Percentiles rank a stretch among this genome's conserved stretches.
Evolutionary conservation across 1,140 invertebrate species (phyloP).

Genomic region (Ridgeia piscesae): DNA sequence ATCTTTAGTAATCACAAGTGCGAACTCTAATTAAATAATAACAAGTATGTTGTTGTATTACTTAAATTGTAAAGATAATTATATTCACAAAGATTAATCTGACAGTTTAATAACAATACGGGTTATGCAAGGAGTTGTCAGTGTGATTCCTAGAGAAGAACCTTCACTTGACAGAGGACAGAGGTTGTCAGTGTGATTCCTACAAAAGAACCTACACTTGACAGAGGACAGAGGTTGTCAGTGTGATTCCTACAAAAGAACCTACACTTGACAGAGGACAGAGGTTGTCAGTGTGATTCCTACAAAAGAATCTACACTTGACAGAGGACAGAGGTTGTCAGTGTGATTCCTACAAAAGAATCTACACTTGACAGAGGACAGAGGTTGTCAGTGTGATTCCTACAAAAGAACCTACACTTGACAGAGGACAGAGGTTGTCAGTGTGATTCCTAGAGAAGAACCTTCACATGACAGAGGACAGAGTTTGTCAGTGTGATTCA

Average conservation of each 20-base stretch:
- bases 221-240: neutral
- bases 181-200: neutral
- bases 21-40: neutral
- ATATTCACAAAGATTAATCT: neutral
- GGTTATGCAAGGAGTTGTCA: neutral
- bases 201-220: too few species aligned
- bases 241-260: neutral
- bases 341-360: neutral
- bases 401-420: too few species aligned
- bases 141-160: neutral
- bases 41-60: neutral
- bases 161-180: neutral
- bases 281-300: neutral
- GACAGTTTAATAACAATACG: neutral
- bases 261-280: neutral
- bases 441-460: neutral
- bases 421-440: neutral
- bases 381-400: neutral
- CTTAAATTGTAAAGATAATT: neutral
- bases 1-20: neutral
- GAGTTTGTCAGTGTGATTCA: neutral
- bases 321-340: neutral
- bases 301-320: too few species aligned
- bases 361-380: neutral
- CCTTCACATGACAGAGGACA: neutral